Evolutionary conservation across 2,888 invertebrate species (phyloP).

Genomic region (Heteromurus nitidus): DNA sequence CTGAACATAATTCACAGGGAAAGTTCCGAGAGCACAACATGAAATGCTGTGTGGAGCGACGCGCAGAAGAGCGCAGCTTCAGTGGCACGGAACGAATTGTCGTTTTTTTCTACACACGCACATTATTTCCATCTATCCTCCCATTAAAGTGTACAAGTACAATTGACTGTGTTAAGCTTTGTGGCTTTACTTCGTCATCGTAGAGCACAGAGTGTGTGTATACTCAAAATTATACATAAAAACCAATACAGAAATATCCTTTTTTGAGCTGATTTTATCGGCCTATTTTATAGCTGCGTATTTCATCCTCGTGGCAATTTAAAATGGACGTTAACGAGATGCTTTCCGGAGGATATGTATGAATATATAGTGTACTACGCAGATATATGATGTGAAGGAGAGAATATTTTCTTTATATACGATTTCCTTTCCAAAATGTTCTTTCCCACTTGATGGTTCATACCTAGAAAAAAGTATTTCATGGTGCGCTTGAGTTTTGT

Average conservation of each 20-base stretch:
- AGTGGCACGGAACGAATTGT: slow-evolving; percentile 29
- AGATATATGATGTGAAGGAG: background rate
- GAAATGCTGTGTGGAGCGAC: no score
- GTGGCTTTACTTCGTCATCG: slow-evolving; percentile 35
- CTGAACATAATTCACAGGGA: slow-evolving; percentile 26
- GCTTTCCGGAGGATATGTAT: slow-evolving; percentile 50
- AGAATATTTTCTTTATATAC: background rate
- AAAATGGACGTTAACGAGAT: slow-evolving; percentile 63
- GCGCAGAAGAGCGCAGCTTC: no score
- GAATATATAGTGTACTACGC: background rate
- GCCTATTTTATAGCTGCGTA: slow-evolving; percentile 57
- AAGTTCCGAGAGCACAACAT: no score
- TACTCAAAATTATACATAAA: slow-evolving; percentile 34
- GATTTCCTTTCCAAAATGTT: background rate
- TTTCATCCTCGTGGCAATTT: slow-evolving; percentile 62
- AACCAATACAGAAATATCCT: slow-evolving; percentile 57
- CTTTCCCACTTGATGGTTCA: background rate
- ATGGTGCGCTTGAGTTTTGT: background rate
- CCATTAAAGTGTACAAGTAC: slow-evolving; percentile 19
- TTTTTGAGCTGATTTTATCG: slow-evolving; percentile 56
- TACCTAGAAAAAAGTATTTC: background rate
- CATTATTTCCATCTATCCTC: slow-evolving; percentile 32
- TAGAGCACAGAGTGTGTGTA: background rate
- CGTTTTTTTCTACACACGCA: slow-evolving; percentile 5
- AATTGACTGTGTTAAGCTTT: no score